Evolutionary conservation across 2,797 vertebrate genomes (phyloP).

Genomic region (Enteromius argenteus): DNA sequence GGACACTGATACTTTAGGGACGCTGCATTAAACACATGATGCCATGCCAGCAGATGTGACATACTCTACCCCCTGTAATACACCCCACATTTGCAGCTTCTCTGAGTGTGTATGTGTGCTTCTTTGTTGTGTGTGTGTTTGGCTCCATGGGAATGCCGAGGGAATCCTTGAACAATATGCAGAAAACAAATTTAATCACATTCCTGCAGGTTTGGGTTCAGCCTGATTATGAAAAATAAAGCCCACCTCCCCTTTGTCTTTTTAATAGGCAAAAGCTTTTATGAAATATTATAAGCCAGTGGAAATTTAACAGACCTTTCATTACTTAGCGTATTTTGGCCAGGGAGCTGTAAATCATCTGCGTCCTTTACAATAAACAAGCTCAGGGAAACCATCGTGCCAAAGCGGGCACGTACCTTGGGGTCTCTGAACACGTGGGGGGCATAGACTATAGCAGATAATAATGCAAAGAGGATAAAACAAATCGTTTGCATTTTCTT

Average conservation of each 20-base stretch:
- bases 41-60: constrained; percentile 40
- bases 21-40: constrained; percentile 61
- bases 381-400: background rate
- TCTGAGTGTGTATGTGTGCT: constrained; percentile 55
- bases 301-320: constrained; percentile 65
- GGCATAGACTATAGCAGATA: constrained; percentile 3
- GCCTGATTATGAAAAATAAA: constrained; percentile 69
- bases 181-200: constrained; percentile 74
- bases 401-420: background rate
- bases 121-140: constrained; percentile 18
- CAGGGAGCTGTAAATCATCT: constrained; percentile 50
- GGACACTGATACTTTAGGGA: constrained; percentile 61
- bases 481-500: background rate
- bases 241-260: constrained; percentile 49
- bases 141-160: constrained; percentile 37
- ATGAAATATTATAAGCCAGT: constrained; percentile 70
- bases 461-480: background rate
- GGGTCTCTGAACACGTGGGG: background rate
- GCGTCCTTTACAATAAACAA: constrained; percentile 39
- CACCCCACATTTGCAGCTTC: background rate
- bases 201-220: constrained; percentile 66
- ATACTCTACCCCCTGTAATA: constrained; percentile 12
- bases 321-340: constrained; percentile 21
- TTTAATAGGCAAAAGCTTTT: constrained; percentile 68
- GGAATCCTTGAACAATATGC: constrained; percentile 66